Evolutionary conservation across 2,113 vertebrate species (phyloP).

Genomic region (Electrona antarctica): DNA sequence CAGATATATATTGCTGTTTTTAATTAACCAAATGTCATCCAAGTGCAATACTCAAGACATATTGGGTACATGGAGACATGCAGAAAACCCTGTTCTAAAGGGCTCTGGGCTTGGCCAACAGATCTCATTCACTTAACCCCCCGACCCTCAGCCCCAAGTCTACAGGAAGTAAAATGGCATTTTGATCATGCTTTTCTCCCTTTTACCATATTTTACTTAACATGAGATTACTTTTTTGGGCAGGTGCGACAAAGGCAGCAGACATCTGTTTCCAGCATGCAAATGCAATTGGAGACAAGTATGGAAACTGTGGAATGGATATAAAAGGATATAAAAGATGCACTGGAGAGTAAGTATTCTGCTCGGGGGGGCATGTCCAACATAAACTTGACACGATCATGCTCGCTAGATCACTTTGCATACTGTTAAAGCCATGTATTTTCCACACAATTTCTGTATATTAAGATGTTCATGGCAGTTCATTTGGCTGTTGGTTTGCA

Average conservation of each 20-base stretch:
- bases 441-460: too few species aligned
- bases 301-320: conserved; percentile 90
- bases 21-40: too few species aligned
- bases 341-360: conserved; percentile 76
- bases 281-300: conserved; percentile 79
- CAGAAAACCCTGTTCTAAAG: background rate
- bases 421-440: too few species aligned
- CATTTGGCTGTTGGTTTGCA: too few species aligned
- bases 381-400: too few species aligned
- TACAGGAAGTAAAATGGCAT: background rate
- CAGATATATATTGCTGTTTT: too few species aligned
- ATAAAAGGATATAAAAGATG: conserved; percentile 71
- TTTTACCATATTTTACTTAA: background rate
- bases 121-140: too few species aligned
- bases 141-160: background rate
- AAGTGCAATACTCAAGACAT: too few species aligned
- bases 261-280: conserved; percentile 78
- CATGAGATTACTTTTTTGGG: conserved; percentile 9
- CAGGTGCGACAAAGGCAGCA: conserved; percentile 82
- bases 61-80: background rate
- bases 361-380: too few species aligned
- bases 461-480: too few species aligned
- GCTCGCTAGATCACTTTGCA: too few species aligned
- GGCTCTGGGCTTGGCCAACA: too few species aligned
- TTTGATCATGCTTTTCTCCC: background rate